Evolutionary conservation across 2,797 vertebrate species (phyloP).

Genomic region (Diplodus sargus): DNA sequence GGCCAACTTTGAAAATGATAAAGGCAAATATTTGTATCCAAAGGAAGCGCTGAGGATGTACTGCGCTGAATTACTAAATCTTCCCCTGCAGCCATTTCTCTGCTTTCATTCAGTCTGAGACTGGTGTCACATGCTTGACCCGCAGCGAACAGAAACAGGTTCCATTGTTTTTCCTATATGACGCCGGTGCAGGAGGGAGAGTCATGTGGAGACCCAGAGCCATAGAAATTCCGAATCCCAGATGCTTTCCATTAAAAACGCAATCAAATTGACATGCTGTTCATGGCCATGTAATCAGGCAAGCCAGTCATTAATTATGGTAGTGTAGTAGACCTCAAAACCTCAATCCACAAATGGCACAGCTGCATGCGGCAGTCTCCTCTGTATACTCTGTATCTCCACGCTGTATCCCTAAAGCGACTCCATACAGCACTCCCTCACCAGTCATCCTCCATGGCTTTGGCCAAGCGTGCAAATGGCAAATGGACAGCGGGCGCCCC

Average conservation of each 20-base stretch:
- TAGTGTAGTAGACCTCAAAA: conserved; percentile 63
- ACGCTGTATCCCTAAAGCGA: conserved; percentile 57
- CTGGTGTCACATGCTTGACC: conserved; percentile 35
- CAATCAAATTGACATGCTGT: conserved; percentile 57
- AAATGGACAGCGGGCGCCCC: conserved; percentile 78
- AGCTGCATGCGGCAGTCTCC: conserved; percentile 55
- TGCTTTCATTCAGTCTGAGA: conserved; percentile 32
- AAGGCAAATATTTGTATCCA: conserved; percentile 69
- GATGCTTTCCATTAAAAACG: conserved; percentile 61
- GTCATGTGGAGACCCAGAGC: conserved; percentile 14
- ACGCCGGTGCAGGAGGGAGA: conserved; percentile 6
- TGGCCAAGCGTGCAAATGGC: conserved; percentile 85
- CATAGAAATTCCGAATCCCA: conserved; percentile 47
- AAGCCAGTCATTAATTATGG: conserved; percentile 67
- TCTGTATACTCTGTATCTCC: conserved; percentile 59
- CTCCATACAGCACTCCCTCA: conserved; percentile 64
- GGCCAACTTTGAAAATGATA: conserved; percentile 61
- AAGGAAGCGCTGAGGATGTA: conserved; percentile 46
- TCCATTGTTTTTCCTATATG: conserved; percentile 10
- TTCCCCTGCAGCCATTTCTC: conserved; percentile 58
- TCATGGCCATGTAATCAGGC: conserved; percentile 58
- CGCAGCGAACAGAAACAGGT: conserved; percentile 16
- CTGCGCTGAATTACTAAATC: conserved; percentile 53
- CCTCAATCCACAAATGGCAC: conserved; percentile 63
- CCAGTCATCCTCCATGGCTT: conserved; percentile 75